Evolutionary conservation across 2,888 invertebrate species (phyloP).

Genomic region (Augiades crinisus): DNA sequence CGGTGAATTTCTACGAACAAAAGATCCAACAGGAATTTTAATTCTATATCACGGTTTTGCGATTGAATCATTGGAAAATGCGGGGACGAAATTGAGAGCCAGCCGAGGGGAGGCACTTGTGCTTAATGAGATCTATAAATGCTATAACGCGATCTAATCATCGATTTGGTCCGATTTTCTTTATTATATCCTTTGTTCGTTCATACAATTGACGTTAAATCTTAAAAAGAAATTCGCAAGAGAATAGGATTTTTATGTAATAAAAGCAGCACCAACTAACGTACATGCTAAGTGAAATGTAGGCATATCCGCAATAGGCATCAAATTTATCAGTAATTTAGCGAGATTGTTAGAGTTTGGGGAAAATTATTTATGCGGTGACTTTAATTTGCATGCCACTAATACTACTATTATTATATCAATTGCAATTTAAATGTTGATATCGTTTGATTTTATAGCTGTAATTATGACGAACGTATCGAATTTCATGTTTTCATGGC

Average conservation of each 20-base stretch:
- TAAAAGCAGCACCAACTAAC: too few species aligned
- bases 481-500: too few species aligned
- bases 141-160: constrained; percentile 55
- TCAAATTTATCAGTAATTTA: too few species aligned
- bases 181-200: constrained; percentile 47
- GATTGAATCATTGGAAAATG: constrained; percentile 58
- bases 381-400: background rate
- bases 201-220: constrained; percentile 21
- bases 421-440: constrained; percentile 4
- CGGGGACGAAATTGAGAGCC: constrained; percentile 50
- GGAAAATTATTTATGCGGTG: background rate
- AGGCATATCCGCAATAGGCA: too few species aligned
- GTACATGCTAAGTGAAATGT: too few species aligned
- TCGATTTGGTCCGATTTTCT: constrained; percentile 53
- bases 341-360: background rate
- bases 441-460: constrained; percentile 9
- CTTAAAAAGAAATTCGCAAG: background rate
- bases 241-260: constrained; percentile 1
- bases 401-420: constrained; percentile 11
- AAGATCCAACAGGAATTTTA: constrained; percentile 45
- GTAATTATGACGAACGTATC: constrained; percentile 6
- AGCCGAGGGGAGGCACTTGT: constrained; percentile 46
- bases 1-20: constrained; percentile 39
- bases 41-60: constrained; percentile 43
- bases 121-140: constrained; percentile 64